Base-by-base conservation (phyloP, 2,113 vertebrate genomes). In the Sylvilagus bachmani region DNA sequence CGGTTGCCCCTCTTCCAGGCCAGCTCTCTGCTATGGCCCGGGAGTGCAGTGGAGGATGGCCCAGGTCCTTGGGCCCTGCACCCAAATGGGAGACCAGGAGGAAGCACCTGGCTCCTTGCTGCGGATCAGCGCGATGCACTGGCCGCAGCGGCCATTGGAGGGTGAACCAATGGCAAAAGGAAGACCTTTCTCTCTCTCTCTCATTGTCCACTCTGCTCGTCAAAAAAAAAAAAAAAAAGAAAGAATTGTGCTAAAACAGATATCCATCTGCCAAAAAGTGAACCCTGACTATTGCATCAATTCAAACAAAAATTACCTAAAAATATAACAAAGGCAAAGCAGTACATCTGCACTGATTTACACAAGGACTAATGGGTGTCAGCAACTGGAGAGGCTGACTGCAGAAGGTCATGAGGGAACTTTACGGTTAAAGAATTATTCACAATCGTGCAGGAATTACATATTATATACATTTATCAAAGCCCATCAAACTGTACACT, bases 221-320 rank as follows among this genome's bases (percentile, higher is more conserved):
- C 44, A 5, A 44, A 44, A 44, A 44, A 44, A 44, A 44, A 44
- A 44, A 44, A 44, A 44, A 44, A 44, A 44, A 44, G 7, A 44
- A 83, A 55, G 44, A 73, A 10, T 29, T 27, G 36, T 83, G 27
- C 13, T 78, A 9, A 44, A 44, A 7, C 44, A 44, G 44, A 44
- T 44, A 44, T 44, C 44, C 44, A 44, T 14, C 70, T 19, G 38
- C 2, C 55, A 70, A 79, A 92, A 70, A 79, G 66, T 61, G 25
- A 92, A n/a, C 25, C 16, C 19, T 49, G 51, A 78, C 11, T 4
- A 11, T 69, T 71, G 22, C 31, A 24, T 94, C 33, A 95, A 90
- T 4, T 74, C 64, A 90, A 24, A 61, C 1, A 73, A 94, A 95
- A 78, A 83, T 86, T 27, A 89, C 55, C 53, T 78, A 78, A 84